Conservation (phyloP, 2,888 invertebrate species). For the Endomychus coccineus region DNA sequence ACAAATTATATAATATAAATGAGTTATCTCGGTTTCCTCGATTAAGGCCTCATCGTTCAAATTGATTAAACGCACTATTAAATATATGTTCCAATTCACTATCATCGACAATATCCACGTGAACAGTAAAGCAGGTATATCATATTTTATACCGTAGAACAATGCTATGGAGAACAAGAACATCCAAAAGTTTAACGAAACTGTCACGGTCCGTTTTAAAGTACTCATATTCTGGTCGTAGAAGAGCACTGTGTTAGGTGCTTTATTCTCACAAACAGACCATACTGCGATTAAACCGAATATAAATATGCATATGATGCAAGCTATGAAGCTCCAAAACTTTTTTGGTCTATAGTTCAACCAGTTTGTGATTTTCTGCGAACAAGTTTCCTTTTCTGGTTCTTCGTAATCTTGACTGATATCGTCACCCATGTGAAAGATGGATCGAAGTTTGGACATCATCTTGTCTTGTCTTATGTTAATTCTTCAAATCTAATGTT, state of each 20-base stretch:
- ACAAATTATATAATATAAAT: constrained; percentile 5
- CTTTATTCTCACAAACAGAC: no score
- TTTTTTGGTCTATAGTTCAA: constrained; percentile 11
- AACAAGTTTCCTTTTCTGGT: no score
- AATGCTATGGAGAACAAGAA: constrained; percentile 10
- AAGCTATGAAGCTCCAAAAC: constrained; percentile 10
- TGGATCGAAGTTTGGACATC: no score
- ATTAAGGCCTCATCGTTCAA: constrained; percentile 5
- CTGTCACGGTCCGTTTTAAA: constrained; percentile 2
- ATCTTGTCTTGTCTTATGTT: no score
- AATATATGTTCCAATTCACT: constrained; percentile 13
- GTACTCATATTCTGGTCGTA: no score
- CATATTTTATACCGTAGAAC: constrained; percentile 12
- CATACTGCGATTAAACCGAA: no score
- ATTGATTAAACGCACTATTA: constrained; percentile 7
- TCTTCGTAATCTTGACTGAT: no score
- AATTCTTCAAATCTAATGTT: no score
- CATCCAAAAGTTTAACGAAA: constrained; percentile 10
- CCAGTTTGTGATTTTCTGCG: constrained; percentile 6
- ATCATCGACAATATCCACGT: constrained; percentile 13
- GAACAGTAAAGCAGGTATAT: constrained; percentile 6
- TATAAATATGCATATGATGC: constrained; percentile 9
- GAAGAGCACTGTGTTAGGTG: no score
- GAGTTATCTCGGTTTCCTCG: not conserved
- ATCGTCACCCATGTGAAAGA: no score